These are phyloP conservation scores for Oxystoma pomonae DNA, from an alignment of 2,888 invertebrate genomes.

Conservation along the genomic window DNA sequence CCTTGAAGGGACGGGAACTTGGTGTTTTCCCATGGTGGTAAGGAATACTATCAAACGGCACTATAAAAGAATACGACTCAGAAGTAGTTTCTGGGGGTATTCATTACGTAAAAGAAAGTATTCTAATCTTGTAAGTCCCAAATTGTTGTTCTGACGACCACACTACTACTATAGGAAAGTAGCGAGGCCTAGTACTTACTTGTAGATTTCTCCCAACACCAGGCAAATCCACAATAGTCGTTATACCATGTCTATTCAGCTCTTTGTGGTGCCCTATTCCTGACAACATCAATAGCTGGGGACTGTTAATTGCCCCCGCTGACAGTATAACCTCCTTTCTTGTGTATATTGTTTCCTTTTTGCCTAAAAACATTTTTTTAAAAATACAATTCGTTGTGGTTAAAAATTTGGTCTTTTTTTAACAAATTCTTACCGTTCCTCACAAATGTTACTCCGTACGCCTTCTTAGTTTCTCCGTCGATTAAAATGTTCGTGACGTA, in stretches of 20 bases:
- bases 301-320: constrained; percentile 87
- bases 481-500: constrained; percentile 74
- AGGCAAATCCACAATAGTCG: constrained; percentile 67
- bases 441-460: constrained; percentile 74
- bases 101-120: too few species aligned
- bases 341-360: constrained; percentile 45
- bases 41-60: too few species aligned
- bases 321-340: constrained; percentile 81
- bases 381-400: too few species aligned
- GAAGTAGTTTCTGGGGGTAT: too few species aligned
- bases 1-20: too few species aligned
- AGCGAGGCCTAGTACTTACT: too few species aligned
- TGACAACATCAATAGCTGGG: constrained; percentile 87
- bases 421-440: constrained; percentile 51
- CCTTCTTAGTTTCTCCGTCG: constrained; percentile 67
- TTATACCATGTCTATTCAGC: constrained; percentile 64
- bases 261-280: constrained; percentile 63
- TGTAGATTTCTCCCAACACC: constrained; percentile 76
- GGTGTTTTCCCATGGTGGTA: too few species aligned
- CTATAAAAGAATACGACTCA: too few species aligned
- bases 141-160: too few species aligned
- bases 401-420: not conserved
- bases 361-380: not conserved
- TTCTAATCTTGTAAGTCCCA: too few species aligned
- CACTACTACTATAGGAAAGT: too few species aligned